Evolutionary conservation across 2,888 invertebrate genomes (phyloP).

Genomic region (Charanyca ferruginea): DNA sequence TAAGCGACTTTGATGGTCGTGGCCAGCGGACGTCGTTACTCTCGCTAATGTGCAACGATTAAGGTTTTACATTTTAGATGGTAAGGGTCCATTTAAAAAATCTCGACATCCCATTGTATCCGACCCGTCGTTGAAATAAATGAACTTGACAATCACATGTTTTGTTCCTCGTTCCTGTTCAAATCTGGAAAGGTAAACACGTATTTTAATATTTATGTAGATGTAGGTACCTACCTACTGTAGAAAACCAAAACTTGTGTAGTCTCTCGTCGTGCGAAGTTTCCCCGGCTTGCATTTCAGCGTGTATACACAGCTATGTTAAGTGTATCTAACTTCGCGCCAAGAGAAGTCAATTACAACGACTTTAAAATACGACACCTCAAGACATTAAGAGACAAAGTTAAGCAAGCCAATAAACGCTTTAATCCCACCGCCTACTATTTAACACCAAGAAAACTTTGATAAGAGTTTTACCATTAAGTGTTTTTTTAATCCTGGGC

Average conservation of each 20-base stretch:
- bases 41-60: slow-evolving; percentile 81
- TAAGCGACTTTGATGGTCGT: slow-evolving; percentile 81
- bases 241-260: slow-evolving; percentile 38
- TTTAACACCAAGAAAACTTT: slow-evolving; percentile 72
- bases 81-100: slow-evolving; percentile 69
- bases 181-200: slow-evolving; percentile 53
- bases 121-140: slow-evolving; percentile 64
- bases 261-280: slow-evolving; percentile 57
- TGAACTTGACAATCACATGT: slow-evolving; percentile 59
- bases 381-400: slow-evolving; percentile 75
- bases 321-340: slow-evolving; percentile 70
- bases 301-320: slow-evolving; percentile 66
- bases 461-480: slow-evolving; percentile 66
- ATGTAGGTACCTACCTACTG: not conserved
- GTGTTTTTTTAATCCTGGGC: slow-evolving; percentile 68
- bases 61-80: slow-evolving; percentile 79
- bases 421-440: slow-evolving; percentile 71
- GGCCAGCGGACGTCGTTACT: slow-evolving; percentile 77
- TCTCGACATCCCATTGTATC: slow-evolving; percentile 60
- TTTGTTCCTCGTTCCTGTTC: slow-evolving; percentile 40
- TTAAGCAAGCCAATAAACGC: slow-evolving; percentile 77
- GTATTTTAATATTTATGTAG: slow-evolving; percentile 56
- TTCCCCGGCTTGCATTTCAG: slow-evolving; percentile 64
- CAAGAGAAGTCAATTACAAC: slow-evolving; percentile 76
- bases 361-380: slow-evolving; percentile 78